Percentiles rank a stretch among this genome's conserved stretches.
phyloP scores from a whole-genome alignment of 1,140 invertebrate species.

The Papilio polyxenes region DNA sequence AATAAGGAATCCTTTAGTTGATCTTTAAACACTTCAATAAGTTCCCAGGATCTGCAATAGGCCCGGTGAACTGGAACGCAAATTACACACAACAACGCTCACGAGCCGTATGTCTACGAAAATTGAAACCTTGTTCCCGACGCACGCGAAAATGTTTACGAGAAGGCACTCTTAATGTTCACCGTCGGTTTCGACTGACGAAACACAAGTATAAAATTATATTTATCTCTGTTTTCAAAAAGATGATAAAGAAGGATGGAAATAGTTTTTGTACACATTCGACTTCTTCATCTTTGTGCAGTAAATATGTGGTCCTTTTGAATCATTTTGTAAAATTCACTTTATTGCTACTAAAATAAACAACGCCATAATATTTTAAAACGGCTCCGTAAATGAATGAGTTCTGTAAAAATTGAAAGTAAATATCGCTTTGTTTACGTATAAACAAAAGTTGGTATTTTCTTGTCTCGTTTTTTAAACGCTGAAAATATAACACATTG shows the following conservation, averaged over 20 bases:
- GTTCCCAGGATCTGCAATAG: not conserved
- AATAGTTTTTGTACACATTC: too few relatives aligned
- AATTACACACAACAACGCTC: slow-evolving; percentile 25
- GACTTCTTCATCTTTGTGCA: not conserved
- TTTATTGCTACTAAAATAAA: not conserved
- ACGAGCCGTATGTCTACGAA: not conserved
- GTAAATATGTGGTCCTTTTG: not conserved
- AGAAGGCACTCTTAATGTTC: not conserved
- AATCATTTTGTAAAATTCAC: not conserved
- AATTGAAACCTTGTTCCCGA: not conserved
- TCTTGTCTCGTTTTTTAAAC: too few relatives aligned
- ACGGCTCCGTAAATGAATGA: not conserved
- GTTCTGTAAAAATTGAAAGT: not conserved
- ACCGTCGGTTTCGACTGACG: too few relatives aligned
- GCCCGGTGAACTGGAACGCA: slow-evolving; percentile 8
- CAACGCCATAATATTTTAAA: not conserved
- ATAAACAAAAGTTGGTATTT: too few relatives aligned
- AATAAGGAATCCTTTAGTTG: not conserved
- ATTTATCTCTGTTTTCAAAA: too few relatives aligned
- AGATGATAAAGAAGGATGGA: too few relatives aligned
- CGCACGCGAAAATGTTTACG: slow-evolving; percentile 18
- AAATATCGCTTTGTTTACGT: not conserved
- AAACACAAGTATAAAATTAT: too few relatives aligned
- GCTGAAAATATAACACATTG: too few relatives aligned
- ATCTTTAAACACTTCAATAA: not conserved